These are phyloP conservation scores for Bradypus variegatus DNA, from an alignment of 2,797 vertebrate genomes.

Conservation along the genomic window DNA sequence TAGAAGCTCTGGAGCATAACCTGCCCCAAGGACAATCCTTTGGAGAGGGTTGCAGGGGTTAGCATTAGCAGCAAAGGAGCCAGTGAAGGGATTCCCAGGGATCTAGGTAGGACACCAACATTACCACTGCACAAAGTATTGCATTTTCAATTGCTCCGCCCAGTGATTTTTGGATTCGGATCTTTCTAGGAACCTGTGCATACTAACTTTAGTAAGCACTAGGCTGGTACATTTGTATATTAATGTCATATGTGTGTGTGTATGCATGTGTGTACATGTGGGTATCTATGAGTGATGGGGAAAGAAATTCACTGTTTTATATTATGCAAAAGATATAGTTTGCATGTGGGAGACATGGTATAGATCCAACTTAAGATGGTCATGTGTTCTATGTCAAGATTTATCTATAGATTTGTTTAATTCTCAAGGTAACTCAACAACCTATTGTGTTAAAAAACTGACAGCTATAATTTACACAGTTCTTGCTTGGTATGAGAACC, in stretches of 20 bases:
- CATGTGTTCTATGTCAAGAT: neutral
- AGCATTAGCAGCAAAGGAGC: neutral
- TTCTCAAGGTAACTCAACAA: neutral
- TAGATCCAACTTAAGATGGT: neutral
- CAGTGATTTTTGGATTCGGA: neutral
- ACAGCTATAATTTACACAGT: neutral
- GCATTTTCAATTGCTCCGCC: neutral
- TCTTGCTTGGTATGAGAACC: neutral
- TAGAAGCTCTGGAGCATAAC: neutral
- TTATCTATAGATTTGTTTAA: neutral
- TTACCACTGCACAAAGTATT: neutral
- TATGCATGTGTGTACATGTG: neutral
- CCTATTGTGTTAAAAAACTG: constrained; percentile 17
- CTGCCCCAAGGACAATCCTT: neutral
- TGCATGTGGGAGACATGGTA: neutral
- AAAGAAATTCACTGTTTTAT: neutral
- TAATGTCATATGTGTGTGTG: neutral
- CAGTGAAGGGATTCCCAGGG: neutral
- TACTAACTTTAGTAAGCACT: neutral
- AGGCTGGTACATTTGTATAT: neutral
- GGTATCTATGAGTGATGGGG: neutral
- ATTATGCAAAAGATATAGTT: neutral
- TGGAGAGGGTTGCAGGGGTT: neutral
- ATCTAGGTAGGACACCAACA: neutral
- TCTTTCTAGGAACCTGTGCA: neutral